phyloP scores from a whole-genome alignment of 2,113 vertebrate species.

The Gopherus flavomarginatus region DNA sequence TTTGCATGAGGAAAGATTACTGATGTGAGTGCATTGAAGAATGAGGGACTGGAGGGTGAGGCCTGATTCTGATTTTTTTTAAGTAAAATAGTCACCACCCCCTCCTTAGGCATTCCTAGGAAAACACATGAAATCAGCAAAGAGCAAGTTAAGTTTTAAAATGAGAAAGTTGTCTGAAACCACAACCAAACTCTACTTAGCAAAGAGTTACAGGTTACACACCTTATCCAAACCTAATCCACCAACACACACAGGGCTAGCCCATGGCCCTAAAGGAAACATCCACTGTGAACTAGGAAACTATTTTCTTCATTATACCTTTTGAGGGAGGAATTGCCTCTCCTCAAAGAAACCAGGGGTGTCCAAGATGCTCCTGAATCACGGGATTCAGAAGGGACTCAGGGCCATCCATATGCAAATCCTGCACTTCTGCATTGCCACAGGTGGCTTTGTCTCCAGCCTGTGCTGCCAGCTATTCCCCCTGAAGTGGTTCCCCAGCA shows the following conservation, averaged over 20 bases:
- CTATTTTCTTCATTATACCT: neutral
- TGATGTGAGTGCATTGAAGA: neutral
- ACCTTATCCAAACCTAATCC: neutral
- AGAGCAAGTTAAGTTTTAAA: neutral
- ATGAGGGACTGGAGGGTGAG: neutral
- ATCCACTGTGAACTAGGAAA: neutral
- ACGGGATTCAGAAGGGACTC: fast-evolving
- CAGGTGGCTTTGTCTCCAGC: neutral
- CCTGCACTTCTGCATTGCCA: fast-evolving
- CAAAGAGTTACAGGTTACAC: neutral
- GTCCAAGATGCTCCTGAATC: neutral
- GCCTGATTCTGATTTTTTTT: neutral
- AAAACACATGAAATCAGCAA: neutral
- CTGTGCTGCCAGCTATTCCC: neutral
- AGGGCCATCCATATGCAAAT: neutral
- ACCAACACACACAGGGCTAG: neutral
- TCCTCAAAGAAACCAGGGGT: fast-evolving
- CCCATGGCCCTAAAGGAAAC: neutral
- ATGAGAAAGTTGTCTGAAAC: neutral
- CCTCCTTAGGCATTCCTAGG: neutral
- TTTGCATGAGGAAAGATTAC: slow-evolving; percentile 22
- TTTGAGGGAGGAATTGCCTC: fast-evolving
- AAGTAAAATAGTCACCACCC: neutral
- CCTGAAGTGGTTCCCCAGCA: fast-evolving
- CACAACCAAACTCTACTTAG: neutral